Evolutionary conservation across 2,797 vertebrate species (phyloP), one percentile per base, ranked within the genome.

Genomic region (Muscicapa striata): DNA sequence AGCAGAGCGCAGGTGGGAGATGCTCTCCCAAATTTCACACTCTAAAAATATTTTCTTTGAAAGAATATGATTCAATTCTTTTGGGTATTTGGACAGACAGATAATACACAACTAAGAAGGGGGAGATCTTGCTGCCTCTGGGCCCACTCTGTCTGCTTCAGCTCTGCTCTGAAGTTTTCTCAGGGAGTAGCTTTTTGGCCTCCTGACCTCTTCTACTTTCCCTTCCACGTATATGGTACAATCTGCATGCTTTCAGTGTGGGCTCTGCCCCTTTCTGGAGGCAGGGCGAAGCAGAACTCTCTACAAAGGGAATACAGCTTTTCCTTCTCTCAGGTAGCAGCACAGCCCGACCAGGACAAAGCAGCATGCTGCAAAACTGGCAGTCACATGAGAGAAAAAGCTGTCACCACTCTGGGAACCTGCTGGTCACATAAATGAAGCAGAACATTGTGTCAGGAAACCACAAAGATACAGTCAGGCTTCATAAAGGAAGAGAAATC

Each of bases 151-250:
- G 29, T 54, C 21, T 67, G n/a, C 27, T 58, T 51, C 23, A 63
- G 3, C 23, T 55, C 15, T 75, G 22, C 62, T 78, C n/a, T 43
- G 23, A 72, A 43, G 6, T 26, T 63, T 59, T 63, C 34, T 20
- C 22, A 64, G 11, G 13, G 15, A 51, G 45, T 5, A 66, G 14
- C 6, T 58, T 16, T n/a, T 80, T 76, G 21, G 20, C 12, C 5
- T 21, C 4, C 34, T 32, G 10, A 46, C 14, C 5, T 21, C 14
- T 54, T 59, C 57, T 46, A 0, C 34, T 70, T 78, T 62, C 4
- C 15, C 38, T 74, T 51, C 77, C 3, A 0, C 1, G 0, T 34
- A 3, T 36, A 8, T 1, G 34, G 6, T 30, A 61, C 1, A 2
- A 10, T 76, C 11, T 76, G 7, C 13, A 26, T 19, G 9, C 59